A percentile compares a stretch with the other conserved stretches of the same genome.
phyloP scores from a whole-genome alignment of 2,113 vertebrate species.

The Camelus bactrianus region DNA sequence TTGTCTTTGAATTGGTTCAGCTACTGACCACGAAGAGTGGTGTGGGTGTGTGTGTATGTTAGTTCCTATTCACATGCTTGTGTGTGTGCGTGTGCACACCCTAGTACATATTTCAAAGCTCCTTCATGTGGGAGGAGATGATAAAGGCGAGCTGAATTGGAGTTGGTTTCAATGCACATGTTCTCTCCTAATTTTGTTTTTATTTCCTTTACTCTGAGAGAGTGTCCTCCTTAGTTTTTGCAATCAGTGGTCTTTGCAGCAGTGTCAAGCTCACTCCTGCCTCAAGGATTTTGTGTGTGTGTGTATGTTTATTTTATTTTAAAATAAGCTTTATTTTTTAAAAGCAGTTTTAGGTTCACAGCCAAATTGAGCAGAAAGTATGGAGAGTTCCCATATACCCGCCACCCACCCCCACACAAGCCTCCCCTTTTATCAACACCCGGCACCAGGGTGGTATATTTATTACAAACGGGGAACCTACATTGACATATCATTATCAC shows the following conservation, averaged over 20 bases:
- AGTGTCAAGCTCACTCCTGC: background rate
- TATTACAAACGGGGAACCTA: background rate
- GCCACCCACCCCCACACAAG: background rate
- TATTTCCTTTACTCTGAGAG: background rate
- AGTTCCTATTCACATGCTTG: background rate
- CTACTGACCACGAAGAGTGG: background rate
- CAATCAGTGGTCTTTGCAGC: background rate
- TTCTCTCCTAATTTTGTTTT: background rate
- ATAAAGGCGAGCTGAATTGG: background rate
- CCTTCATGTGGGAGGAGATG: background rate
- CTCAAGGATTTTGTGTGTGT: background rate
- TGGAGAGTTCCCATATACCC: background rate
- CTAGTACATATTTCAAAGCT: background rate
- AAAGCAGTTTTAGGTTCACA: background rate
- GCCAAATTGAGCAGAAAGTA: background rate
- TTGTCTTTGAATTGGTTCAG: slow-evolving; percentile 27
- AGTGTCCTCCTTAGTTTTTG: background rate
- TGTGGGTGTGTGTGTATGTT: background rate
- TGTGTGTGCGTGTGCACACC: background rate
- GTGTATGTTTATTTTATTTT: slow-evolving; percentile 24
- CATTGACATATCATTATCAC: background rate
- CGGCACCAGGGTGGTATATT: background rate
- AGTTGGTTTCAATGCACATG: background rate
- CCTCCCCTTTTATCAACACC: background rate
- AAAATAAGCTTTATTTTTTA: background rate